Evolutionary conservation across 1,140 invertebrate species (phyloP).

Genomic region (Caenorhabditis inopinata): DNA sequence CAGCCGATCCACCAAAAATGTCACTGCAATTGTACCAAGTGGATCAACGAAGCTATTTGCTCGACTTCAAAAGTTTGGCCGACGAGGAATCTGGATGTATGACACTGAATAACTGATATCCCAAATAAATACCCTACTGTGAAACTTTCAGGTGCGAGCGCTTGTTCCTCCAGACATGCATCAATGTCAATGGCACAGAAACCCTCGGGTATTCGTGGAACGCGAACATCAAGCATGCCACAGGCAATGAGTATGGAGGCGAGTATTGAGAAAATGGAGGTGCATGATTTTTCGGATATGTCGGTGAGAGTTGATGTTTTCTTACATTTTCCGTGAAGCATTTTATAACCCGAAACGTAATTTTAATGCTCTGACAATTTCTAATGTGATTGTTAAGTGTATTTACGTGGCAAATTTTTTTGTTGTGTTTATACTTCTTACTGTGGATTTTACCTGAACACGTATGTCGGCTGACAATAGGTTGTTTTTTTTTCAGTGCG

Average conservation of each 20-base stretch:
- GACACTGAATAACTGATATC: constrained; percentile 5
- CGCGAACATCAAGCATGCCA: constrained; percentile 61
- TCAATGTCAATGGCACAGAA: constrained; percentile 63
- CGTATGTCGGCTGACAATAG: too few species aligned
- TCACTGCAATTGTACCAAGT: constrained; percentile 97
- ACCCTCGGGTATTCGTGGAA: constrained; percentile 56
- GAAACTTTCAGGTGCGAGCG: constrained; percentile 40
- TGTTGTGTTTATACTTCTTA: too few species aligned
- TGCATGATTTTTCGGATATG: constrained; percentile 34
- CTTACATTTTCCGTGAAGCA: neutral
- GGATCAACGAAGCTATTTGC: constrained; percentile 90
- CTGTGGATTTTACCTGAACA: too few species aligned
- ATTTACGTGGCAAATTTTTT: too few species aligned
- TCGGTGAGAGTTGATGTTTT: constrained; percentile 4
- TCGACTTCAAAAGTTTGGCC: constrained; percentile 88
- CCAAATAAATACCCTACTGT: neutral
- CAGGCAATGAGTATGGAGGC: constrained; percentile 63
- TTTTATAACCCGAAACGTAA: constrained; percentile 32
- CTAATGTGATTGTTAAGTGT: too few species aligned
- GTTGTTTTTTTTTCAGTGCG: constrained; percentile 61
- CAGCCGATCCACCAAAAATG: constrained; percentile 77
- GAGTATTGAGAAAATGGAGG: constrained; percentile 16
- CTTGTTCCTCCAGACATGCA: constrained; percentile 62
- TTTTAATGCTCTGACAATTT: too few species aligned
- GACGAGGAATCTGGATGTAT: constrained; percentile 61